Percentiles rank a stretch among this genome's conserved stretches.
Conservation (phyloP, 1,140 invertebrate species). For the Sarcophaga peregrina region DNA sequence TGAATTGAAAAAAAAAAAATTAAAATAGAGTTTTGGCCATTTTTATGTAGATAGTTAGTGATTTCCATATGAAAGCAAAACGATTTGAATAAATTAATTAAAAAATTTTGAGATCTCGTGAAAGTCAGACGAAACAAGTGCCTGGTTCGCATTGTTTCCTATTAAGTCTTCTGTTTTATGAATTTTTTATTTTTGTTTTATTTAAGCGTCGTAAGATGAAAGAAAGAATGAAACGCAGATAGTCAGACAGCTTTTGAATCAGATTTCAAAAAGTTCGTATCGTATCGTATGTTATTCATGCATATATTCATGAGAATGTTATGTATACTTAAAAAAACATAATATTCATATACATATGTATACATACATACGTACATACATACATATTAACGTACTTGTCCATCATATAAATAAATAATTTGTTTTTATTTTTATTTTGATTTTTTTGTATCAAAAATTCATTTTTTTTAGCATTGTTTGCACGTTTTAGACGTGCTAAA, state of each 20-base stretch:
- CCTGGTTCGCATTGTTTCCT: too few species aligned
- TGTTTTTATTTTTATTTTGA: too few species aligned
- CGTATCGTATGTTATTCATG: too few species aligned
- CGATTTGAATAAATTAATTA: too few species aligned
- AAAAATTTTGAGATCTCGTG: background rate
- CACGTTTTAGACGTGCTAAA: constrained; percentile 8
- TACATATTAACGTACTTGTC: background rate
- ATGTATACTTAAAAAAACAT: background rate
- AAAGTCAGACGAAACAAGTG: background rate
- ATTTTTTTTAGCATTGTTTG: background rate
- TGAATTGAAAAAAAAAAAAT: background rate
- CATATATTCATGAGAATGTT: too few species aligned
- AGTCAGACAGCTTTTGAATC: too few species aligned
- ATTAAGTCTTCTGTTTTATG: background rate
- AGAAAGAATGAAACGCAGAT: too few species aligned
- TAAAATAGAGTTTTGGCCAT: background rate
- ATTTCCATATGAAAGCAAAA: too few species aligned
- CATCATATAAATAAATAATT: background rate
- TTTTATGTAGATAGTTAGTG: too few species aligned
- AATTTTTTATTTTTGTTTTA: background rate
- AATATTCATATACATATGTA: background rate
- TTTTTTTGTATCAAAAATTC: constrained; percentile 14
- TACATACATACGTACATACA: background rate
- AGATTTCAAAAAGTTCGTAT: too few species aligned
- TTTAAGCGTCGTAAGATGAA: background rate